Conservation (phyloP, 53 echinoderm and acorn worm species). For the Astropecten irregularis region DNA sequence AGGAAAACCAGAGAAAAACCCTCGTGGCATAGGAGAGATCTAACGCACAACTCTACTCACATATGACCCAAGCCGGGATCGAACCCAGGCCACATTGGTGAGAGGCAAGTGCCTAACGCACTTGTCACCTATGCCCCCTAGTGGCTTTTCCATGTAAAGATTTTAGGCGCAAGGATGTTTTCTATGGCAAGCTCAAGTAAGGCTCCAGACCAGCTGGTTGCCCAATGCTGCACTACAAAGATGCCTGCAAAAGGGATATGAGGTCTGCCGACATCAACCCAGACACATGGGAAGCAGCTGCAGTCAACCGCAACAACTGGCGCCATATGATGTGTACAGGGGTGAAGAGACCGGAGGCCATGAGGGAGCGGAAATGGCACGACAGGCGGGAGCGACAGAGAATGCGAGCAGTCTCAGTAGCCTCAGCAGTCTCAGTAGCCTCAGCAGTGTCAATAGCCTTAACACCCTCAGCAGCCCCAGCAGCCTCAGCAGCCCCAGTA, state of each 20-base stretch:
- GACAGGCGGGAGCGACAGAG: not conserved
- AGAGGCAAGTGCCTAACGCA: too few species aligned
- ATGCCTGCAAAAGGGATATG: slow-evolving; percentile 27
- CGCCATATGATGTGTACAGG: not conserved
- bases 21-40: too few species aligned
- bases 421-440: too few species aligned
- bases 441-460: too few species aligned
- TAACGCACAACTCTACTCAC: too few species aligned
- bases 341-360: not conserved
- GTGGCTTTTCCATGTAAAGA: too few species aligned
- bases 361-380: not conserved
- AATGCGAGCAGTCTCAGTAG: not conserved
- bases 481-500: too few species aligned
- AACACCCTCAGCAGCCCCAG: too few species aligned
- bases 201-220: slow-evolving; percentile 7
- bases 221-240: slow-evolving; percentile 10
- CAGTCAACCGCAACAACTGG: not conserved
- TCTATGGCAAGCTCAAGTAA: slow-evolving; percentile 22
- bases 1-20: too few species aligned
- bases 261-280: not conserved
- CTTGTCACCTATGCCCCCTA: too few species aligned
- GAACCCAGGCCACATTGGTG: too few species aligned
- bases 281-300: slow-evolving; percentile 7
- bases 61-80: too few species aligned
- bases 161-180: slow-evolving; percentile 7